These are phyloP conservation scores for Sarcophaga caerulescens DNA, from an alignment of 2,888 invertebrate species.

Conservation along the genomic window DNA sequence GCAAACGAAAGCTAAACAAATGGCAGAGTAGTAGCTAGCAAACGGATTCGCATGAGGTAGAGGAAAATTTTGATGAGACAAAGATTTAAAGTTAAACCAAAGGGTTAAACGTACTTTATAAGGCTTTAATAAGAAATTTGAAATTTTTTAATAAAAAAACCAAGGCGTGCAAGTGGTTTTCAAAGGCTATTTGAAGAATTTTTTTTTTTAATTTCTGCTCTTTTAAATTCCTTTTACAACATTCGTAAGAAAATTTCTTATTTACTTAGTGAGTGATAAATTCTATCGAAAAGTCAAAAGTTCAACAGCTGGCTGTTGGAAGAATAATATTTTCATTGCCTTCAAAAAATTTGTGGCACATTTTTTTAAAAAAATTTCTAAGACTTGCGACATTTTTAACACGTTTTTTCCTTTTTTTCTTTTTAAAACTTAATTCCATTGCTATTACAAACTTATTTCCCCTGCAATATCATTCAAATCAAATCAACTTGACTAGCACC, in stretches of 20 bases:
- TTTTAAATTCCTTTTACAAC: too few species aligned
- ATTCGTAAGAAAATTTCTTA: not conserved
- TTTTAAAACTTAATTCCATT: not conserved
- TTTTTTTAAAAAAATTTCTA: conserved; percentile 36
- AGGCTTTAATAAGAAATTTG: too few species aligned
- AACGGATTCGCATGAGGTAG: too few species aligned
- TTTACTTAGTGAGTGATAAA: conserved; percentile 1
- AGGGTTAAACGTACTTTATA: too few species aligned
- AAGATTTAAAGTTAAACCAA: too few species aligned
- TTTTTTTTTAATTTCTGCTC: not conserved
- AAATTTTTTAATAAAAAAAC: too few species aligned
- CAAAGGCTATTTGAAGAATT: not conserved
- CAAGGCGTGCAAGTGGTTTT: too few species aligned
- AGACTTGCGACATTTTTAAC: conserved; percentile 48
- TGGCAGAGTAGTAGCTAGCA: too few species aligned
- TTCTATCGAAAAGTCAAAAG: conserved; percentile 29
- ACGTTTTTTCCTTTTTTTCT: not conserved
- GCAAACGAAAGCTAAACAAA: too few species aligned
- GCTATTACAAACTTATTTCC: not conserved
- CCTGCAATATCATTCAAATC: conserved; percentile 28
- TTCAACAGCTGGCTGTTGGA: conserved; percentile 55
- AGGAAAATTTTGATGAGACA: too few species aligned
- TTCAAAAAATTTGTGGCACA: not conserved
- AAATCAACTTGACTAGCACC: not conserved
- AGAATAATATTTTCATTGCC: conserved; percentile 22